Conservation (phyloP, 2,113 vertebrate species). For the Pterocles burchelli region DNA sequence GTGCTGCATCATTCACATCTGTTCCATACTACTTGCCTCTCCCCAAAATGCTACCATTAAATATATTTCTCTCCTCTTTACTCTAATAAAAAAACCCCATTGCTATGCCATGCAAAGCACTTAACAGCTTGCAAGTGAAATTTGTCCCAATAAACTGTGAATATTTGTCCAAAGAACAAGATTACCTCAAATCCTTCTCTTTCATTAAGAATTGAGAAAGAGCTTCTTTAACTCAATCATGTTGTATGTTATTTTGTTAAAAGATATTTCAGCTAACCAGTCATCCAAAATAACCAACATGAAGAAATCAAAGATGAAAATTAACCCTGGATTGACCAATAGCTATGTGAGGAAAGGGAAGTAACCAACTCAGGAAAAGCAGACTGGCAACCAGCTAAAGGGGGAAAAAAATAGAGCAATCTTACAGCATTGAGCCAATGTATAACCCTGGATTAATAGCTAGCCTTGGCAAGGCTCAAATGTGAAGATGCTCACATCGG, state of each 20-base stretch:
- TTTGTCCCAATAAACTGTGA: not conserved
- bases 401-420: constrained; percentile 21
- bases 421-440: constrained; percentile 41
- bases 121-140: constrained; percentile 11
- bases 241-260: not conserved
- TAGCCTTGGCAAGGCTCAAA: constrained; percentile 60
- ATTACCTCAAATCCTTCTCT: not conserved
- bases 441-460: constrained; percentile 50
- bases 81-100: not conserved
- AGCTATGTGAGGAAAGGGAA: constrained; percentile 26
- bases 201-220: not conserved
- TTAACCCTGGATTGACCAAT: constrained; percentile 30
- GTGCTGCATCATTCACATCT: constrained; percentile 1
- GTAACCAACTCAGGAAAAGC: constrained; percentile 2
- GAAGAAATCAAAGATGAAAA: constrained; percentile 50
- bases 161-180: not conserved
- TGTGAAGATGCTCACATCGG: constrained; percentile 43
- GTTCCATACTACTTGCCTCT: constrained; percentile 3
- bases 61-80: not conserved
- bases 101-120: not conserved
- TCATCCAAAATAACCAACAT: not conserved
- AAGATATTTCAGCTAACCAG: not conserved
- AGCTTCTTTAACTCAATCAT: not conserved
- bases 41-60: not conserved
- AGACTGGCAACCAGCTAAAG: constrained; percentile 28